Percentiles rank a stretch among this genome's conserved stretches.
These are phyloP conservation scores for Matsumyia berberina DNA, from an alignment of 2,888 invertebrate species.

Conservation along the genomic window DNA sequence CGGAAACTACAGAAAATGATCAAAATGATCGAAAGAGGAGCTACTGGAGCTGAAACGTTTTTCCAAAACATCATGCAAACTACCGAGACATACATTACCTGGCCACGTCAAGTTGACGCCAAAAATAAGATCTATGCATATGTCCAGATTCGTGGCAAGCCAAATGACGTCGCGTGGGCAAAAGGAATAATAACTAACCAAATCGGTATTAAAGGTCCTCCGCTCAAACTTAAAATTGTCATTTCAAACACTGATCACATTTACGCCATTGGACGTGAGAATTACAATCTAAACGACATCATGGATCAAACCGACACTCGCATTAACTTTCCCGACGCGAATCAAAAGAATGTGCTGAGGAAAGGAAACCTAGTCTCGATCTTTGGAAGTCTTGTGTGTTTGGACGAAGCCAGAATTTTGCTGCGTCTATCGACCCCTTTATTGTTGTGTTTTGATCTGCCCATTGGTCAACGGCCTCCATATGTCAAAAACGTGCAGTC, in stretches of 20 bases:
- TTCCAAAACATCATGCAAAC: constrained; percentile 90
- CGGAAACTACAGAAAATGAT: constrained; percentile 96
- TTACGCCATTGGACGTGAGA: constrained; percentile 96
- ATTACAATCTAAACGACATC: constrained; percentile 88
- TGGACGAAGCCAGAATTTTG: constrained; percentile 93
- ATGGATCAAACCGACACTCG: constrained; percentile 98
- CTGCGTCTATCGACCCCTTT: constrained; percentile 95
- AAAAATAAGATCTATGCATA: constrained; percentile 99
- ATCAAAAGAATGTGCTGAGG: constrained; percentile 94
- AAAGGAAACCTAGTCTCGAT: constrained; percentile 99
- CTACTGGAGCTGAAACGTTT: constrained; percentile 83
- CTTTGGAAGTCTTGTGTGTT: constrained; percentile 94
- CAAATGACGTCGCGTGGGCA: constrained; percentile 91
- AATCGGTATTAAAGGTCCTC: constrained; percentile 95
- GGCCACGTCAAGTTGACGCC: constrained; percentile 99
- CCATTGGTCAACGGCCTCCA: constrained; percentile 91
- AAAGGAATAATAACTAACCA: constrained; percentile 93
- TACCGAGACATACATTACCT: constrained; percentile 95
- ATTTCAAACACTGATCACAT: constrained; percentile 99
- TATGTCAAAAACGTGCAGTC: constrained; percentile 93
- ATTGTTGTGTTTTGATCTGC: constrained; percentile 96
- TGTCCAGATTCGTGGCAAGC: constrained; percentile 93
- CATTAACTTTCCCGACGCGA: constrained; percentile 99
- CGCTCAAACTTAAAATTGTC: constrained; percentile 98
- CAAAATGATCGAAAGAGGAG: too few relatives aligned